Conservation (phyloP, 2,113 vertebrate species). For the Mus spicilegus region DNA sequence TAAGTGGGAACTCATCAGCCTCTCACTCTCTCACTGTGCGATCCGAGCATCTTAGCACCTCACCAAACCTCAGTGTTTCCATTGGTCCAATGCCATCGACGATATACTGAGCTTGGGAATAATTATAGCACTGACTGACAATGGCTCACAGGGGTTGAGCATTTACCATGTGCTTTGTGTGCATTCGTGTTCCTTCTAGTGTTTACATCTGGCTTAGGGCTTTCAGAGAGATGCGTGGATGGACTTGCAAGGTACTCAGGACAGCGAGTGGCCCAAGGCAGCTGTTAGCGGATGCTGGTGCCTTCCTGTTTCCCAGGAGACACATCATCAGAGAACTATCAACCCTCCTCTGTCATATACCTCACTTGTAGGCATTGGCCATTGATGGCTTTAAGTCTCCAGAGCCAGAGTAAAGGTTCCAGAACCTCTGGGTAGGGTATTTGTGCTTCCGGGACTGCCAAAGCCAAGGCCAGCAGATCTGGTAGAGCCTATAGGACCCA, state of each 20-base stretch:
- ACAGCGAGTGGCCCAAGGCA: not conserved
- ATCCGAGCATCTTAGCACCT: not conserved
- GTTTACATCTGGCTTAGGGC: not conserved
- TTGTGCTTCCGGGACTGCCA: not conserved
- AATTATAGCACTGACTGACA: not conserved
- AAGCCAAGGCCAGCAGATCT: not conserved
- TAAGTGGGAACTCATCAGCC: not conserved
- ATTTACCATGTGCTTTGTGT: not conserved
- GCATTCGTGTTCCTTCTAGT: not conserved
- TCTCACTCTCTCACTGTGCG: not conserved
- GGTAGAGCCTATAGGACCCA: not conserved
- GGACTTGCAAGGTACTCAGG: not conserved
- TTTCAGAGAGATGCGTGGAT: not conserved
- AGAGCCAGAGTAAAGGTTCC: not conserved
- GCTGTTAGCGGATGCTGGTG: not conserved
- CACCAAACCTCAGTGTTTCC: not conserved
- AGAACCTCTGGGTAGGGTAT: not conserved
- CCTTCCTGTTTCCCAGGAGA: not conserved
- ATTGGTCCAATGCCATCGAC: not conserved
- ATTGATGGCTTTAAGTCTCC: not conserved
- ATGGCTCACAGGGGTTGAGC: not conserved
- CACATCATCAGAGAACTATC: not conserved
- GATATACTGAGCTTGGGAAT: not conserved
- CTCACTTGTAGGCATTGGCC: not conserved
- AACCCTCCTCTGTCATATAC: not conserved